phyloP scores from a whole-genome alignment of 2,797 vertebrate species.

The Pipistrellus pipistrellus region DNA sequence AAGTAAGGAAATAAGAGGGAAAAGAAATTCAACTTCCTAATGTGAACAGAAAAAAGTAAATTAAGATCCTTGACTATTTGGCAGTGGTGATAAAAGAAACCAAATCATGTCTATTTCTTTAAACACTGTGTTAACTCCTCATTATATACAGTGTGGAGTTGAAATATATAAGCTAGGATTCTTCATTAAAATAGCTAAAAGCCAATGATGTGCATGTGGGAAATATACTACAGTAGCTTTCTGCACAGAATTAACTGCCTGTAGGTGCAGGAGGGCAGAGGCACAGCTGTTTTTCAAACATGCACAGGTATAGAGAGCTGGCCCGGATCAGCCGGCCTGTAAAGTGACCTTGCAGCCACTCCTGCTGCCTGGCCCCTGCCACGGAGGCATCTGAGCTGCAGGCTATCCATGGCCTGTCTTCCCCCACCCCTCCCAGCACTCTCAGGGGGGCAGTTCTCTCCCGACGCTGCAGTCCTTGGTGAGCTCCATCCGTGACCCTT shows the following conservation, averaged over 20 bases:
- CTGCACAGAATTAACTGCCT: neutral
- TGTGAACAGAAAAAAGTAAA: neutral
- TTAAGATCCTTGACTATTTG: constrained; percentile 9
- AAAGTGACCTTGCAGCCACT: neutral
- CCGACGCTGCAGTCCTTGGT: neutral
- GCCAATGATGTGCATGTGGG: neutral
- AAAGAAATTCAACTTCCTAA: constrained; percentile 31
- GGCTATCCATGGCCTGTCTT: neutral
- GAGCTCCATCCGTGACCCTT: neutral
- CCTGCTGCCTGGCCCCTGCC: neutral
- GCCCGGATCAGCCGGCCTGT: neutral
- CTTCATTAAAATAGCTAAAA: constrained; percentile 34
- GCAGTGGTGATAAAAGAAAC: neutral
- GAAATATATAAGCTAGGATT: constrained; percentile 6
- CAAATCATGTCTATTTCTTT: constrained; percentile 28
- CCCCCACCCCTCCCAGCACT: neutral
- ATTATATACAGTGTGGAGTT: neutral
- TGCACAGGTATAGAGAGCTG: neutral
- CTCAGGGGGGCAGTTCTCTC: neutral
- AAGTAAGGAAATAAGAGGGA: constrained; percentile 23
- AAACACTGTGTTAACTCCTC: neutral
- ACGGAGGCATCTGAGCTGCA: neutral
- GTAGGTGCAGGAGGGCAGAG: neutral
- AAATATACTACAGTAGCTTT: neutral
- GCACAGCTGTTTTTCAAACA: neutral